Base-by-base conservation (phyloP, 2,113 vertebrate species). In the Brachypteracias leptosomus region DNA sequence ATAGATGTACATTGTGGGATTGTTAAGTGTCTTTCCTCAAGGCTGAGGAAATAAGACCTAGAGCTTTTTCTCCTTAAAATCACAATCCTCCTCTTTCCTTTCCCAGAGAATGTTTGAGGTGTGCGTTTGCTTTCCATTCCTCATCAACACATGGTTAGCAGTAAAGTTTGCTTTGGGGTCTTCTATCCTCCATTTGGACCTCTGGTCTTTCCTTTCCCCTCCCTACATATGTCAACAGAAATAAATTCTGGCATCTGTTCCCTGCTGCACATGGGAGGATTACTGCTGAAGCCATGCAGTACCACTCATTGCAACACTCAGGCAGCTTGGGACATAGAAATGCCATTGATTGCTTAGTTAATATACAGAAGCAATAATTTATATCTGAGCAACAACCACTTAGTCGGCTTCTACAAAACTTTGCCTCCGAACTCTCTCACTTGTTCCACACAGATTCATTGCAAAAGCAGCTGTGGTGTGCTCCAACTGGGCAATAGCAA, bases 261-360 rank as follows among this genome's bases (percentile, higher is more conserved):
- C 21, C 15, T 54, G 26, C 33, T 55, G 40, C 36, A 24, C 63
- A 40, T 4, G 10, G 52, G 38, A 59, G 3, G 8, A 36, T 40
- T 58, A 46, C 10, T 26, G 17, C 51, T 40, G 57, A 65, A 52
- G 25, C 14, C 2, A 0, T 24, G 22, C 28, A 36, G 21, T 42
- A 28, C 5, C 6, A 36, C 22, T 55, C 21, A 21, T 36, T 33
- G 61, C 31, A 49, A 75, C 0, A 0, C 13, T 80, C 6, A 4
- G 16, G 31, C 21, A 26, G 42, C 17, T 35, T 17, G 17, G 44
- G 42, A 38, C 6, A 10, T 35, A n/a, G 33, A 52, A 59, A 65
- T 0, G 1, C 3, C 36, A 19, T 7, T 51, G 49, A 46, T 51
- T 14, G 2, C 58, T 71, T 24, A 51, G 58, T 28, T 70, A 1